These are phyloP conservation scores for Misgurnus mizolepis DNA, from an alignment of 2,113 vertebrate genomes.

Conservation along the genomic window DNA sequence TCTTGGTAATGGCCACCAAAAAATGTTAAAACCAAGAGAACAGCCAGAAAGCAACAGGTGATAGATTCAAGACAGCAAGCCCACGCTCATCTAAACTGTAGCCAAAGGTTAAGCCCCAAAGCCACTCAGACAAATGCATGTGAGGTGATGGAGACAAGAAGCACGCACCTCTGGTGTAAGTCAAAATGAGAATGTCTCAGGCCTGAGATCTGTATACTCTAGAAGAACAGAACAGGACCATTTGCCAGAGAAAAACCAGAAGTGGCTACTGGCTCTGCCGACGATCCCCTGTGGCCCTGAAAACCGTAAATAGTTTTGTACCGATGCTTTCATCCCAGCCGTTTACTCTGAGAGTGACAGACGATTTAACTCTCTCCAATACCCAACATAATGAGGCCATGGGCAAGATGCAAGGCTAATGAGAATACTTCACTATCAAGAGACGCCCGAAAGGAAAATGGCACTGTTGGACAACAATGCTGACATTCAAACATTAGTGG, in stretches of 20 bases:
- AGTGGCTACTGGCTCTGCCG: not conserved
- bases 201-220: constrained; percentile 8
- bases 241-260: constrained; percentile 43
- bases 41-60: not conserved
- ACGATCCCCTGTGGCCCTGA: constrained; percentile 17
- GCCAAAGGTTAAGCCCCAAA: not conserved
- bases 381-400: constrained; percentile 26
- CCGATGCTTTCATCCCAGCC: constrained; percentile 25
- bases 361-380: constrained; percentile 28
- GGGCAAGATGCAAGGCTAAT: constrained; percentile 6
- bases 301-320: constrained; percentile 38
- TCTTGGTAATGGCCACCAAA: too few relatives aligned
- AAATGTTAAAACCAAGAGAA: not conserved
- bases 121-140: not conserved
- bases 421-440: not conserved
- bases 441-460: not conserved
- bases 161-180: not conserved
- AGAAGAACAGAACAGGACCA: not conserved
- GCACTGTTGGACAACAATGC: not conserved
- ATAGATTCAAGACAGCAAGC: not conserved
- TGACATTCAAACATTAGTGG: too few relatives aligned
- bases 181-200: not conserved
- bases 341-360: not conserved
- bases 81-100: not conserved
- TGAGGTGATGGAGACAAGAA: constrained; percentile 1